Evolutionary conservation across 2,113 vertebrate genomes (phyloP), one percentile per base, ranked within the genome.

Genomic region (Atractosteus spatula): DNA sequence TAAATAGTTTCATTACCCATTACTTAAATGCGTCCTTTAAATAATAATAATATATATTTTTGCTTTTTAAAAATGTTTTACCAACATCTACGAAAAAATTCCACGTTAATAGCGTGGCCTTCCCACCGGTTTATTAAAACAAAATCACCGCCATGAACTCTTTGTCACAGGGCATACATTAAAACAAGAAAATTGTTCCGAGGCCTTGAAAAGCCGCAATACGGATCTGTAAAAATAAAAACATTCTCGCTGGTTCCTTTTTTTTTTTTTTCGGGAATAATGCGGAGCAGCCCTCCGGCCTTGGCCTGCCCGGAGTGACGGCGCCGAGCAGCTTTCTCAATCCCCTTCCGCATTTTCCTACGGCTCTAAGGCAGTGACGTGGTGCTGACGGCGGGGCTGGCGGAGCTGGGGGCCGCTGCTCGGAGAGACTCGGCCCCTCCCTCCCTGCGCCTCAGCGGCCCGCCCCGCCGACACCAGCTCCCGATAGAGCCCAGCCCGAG

Each of bases 261-360:
- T 43, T 14, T 5, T 11, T 44, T 7, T 44, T 14, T 11, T n/a
- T 7, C 13, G 6, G 3, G 16, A n/a, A 74, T 47, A 3, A 56
- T n/a, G 42, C 1, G 2, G 62, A 66, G 66, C 11, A 61, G 10
- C 14, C 44, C 45, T 44, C 4, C 16, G 75, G 82, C 84, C 70
- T 77, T 84, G 90, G 88, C 86, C 83, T 87, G 77, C 80, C 87
- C 82, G 82, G 71, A 42, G 69, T 51, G 68, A 72, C 67, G 79
- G 66, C 65, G 74, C 79, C 77, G 29, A 82, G 82, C 87, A 77
- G 90, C 85, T 90, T 81, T 88, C 84, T 87, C 90, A 77, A 79
- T 84, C 86, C 83, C 87, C 93, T 96, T 96, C 94, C 95, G 94
- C 92, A 89, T 94, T 96, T 95, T 94, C 94, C 94, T 95, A 90